Conservation (phyloP, 1,140 invertebrate species). For the Zaprionus ghesquierei region DNA sequence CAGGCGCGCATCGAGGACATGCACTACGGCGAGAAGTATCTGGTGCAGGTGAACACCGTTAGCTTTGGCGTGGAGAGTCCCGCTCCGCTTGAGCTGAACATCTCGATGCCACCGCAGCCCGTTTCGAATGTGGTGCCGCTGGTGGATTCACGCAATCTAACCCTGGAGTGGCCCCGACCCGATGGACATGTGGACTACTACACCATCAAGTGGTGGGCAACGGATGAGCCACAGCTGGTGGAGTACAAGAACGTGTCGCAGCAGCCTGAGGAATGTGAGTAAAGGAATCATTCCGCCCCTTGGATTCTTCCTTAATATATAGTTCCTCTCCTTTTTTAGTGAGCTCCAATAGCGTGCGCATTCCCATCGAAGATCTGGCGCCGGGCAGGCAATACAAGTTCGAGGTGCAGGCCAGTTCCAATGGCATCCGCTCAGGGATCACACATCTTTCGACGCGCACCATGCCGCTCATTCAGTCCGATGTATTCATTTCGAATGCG, state of each 20-base stretch:
- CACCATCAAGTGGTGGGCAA: conserved; percentile 88
- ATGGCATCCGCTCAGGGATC: conserved; percentile 88
- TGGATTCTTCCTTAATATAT: neutral
- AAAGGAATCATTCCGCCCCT: neutral
- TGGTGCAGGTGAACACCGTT: conserved; percentile 93
- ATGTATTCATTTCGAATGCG: conserved; percentile 93
- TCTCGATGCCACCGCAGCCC: conserved; percentile 93
- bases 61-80: conserved; percentile 92
- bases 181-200: conserved; percentile 93
- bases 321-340: conserved; percentile 4
- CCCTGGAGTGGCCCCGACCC: conserved; percentile 92
- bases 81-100: conserved; percentile 89
- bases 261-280: conserved; percentile 51
- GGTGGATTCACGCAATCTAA: conserved; percentile 94
- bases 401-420: conserved; percentile 90
- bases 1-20: conserved; percentile 92
- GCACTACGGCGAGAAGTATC: conserved; percentile 93
- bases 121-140: conserved; percentile 90
- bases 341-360: conserved; percentile 80
- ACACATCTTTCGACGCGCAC: conserved; percentile 89
- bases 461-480: conserved; percentile 94
- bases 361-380: conserved; percentile 89
- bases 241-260: conserved; percentile 40
- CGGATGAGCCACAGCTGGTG: conserved; percentile 82
- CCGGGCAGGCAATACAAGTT: conserved; percentile 91